A percentile compares a stretch with the other conserved stretches of the same genome.
phyloP scores from a whole-genome alignment of 2,888 invertebrate species.

The Hirtodrosophila trivittata region DNA sequence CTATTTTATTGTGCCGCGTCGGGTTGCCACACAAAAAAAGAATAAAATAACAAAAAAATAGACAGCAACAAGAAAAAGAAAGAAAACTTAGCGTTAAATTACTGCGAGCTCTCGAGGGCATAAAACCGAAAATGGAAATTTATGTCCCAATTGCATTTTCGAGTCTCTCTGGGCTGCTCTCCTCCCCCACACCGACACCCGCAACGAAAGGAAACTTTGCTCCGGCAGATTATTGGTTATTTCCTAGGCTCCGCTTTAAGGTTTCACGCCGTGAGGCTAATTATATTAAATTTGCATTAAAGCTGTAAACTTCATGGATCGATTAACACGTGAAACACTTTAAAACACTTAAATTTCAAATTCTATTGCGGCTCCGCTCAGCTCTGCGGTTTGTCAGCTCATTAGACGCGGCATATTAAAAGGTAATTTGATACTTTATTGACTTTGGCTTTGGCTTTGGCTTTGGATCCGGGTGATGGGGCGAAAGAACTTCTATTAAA shows the following conservation, averaged over 20 bases:
- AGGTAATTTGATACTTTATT: slow-evolving; percentile 67
- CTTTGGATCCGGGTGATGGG: not conserved
- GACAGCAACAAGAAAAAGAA: slow-evolving; percentile 13
- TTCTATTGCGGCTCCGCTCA: slow-evolving; percentile 2
- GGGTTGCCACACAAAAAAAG: slow-evolving; percentile 21
- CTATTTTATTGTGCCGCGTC: slow-evolving; percentile 70
- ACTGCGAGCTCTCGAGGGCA: slow-evolving; percentile 75
- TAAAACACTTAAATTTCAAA: slow-evolving; percentile 25
- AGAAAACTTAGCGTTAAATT: slow-evolving; percentile 76
- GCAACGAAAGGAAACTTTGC: slow-evolving; percentile 45
- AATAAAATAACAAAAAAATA: slow-evolving; percentile 16
- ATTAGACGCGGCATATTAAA: slow-evolving; percentile 57
- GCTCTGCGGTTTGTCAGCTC: slow-evolving; percentile 30
- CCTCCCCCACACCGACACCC: too few relatives aligned
- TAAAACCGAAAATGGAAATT: slow-evolving; percentile 78
- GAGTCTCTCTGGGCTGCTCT: slow-evolving; percentile 19
- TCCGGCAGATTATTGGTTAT: slow-evolving; percentile 63
- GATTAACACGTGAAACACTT: slow-evolving; percentile 42
- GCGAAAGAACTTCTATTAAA: slow-evolving; percentile 6
- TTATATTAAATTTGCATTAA: slow-evolving; percentile 74
- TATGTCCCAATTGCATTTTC: slow-evolving; percentile 78
- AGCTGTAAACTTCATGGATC: slow-evolving; percentile 50
- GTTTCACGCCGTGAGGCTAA: slow-evolving; percentile 39
- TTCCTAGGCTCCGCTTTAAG: slow-evolving; percentile 38
- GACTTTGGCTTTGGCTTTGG: slow-evolving; percentile 23